Conservation (phyloP, 1,140 invertebrate genomes). For the Frieseomelitta varia region DNA sequence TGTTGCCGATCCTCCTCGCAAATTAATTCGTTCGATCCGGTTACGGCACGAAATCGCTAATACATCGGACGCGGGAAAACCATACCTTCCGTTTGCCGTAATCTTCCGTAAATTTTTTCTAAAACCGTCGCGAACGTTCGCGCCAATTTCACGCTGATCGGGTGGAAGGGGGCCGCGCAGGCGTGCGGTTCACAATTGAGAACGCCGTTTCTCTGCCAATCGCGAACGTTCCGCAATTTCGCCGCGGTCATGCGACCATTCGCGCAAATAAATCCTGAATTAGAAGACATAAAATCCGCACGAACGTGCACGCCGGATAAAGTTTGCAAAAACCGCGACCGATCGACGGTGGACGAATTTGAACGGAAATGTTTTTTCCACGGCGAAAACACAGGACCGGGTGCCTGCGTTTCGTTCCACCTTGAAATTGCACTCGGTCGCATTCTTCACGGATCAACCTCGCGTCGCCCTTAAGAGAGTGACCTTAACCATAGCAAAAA, state of each 20-base stretch:
- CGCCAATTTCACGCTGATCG: neutral
- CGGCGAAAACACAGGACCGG: neutral
- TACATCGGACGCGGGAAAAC: slow-evolving; percentile 27
- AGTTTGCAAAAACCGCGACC: neutral
- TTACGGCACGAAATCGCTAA: slow-evolving; percentile 17
- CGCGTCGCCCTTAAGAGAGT: neutral
- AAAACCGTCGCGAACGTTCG: neutral
- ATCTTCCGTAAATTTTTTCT: slow-evolving; percentile 3
- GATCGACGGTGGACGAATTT: neutral
- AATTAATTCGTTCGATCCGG: slow-evolving; percentile 19
- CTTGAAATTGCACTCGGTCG: slow-evolving; percentile 10
- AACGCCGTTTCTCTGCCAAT: neutral
- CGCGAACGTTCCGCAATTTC: slow-evolving; percentile 7
- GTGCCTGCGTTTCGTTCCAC: neutral
- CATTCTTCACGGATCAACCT: slow-evolving; percentile 33
- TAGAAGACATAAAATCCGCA: slow-evolving; percentile 9
- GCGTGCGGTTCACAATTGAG: slow-evolving; percentile 16
- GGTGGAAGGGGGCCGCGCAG: neutral
- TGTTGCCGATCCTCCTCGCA: slow-evolving; percentile 8
- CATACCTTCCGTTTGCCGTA: slow-evolving; percentile 36
- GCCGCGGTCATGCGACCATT: neutral
- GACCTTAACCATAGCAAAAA: slow-evolving; percentile 50
- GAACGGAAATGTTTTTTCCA: neutral
- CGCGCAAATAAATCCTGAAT: slow-evolving; percentile 32
- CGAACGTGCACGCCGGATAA: neutral